Evolutionary conservation across 1,140 invertebrate genomes (phyloP).

Genomic region (Tachypleus tridentatus): DNA sequence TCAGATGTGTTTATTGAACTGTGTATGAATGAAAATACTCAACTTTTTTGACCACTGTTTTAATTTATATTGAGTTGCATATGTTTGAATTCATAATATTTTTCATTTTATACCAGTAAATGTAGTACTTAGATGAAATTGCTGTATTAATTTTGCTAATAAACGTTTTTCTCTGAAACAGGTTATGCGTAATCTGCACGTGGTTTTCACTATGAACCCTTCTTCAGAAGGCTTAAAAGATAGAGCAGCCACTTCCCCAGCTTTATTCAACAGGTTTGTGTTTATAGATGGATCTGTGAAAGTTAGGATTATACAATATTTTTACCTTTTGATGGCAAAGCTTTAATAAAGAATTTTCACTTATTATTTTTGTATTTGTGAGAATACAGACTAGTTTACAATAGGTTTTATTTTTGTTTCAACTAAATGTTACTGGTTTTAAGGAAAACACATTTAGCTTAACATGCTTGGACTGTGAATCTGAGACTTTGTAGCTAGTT

Average conservation of each 20-base stretch:
- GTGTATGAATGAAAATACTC: background rate
- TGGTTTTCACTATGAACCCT: slow-evolving; percentile 99
- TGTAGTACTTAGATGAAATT: slow-evolving; percentile 1
- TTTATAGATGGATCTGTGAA: background rate
- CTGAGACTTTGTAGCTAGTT: no score
- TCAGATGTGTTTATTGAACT: no score
- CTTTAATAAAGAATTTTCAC: no score
- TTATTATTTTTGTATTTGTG: background rate
- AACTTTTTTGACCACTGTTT: background rate
- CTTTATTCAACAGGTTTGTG: slow-evolving; percentile 79
- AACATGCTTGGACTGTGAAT: no score
- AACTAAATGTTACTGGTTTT: background rate
- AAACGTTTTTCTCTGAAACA: slow-evolving; percentile 35
- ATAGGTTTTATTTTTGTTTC: background rate
- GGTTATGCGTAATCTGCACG: slow-evolving; percentile 98
- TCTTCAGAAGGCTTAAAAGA: slow-evolving; percentile 96
- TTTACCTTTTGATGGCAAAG: no score
- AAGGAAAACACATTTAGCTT: no score
- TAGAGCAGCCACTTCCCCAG: slow-evolving; percentile 94
- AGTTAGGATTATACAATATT: background rate
- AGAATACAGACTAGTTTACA: background rate
- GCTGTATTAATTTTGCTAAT: slow-evolving; percentile 7
- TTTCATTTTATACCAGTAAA: slow-evolving; percentile 2
- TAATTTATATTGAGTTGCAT: background rate
- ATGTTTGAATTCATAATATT: background rate